Percentiles rank a stretch among this genome's conserved stretches.
phyloP scores from a whole-genome alignment of 92 coral and sea anemone genomes.

The Palythoa heliodiscus region DNA sequence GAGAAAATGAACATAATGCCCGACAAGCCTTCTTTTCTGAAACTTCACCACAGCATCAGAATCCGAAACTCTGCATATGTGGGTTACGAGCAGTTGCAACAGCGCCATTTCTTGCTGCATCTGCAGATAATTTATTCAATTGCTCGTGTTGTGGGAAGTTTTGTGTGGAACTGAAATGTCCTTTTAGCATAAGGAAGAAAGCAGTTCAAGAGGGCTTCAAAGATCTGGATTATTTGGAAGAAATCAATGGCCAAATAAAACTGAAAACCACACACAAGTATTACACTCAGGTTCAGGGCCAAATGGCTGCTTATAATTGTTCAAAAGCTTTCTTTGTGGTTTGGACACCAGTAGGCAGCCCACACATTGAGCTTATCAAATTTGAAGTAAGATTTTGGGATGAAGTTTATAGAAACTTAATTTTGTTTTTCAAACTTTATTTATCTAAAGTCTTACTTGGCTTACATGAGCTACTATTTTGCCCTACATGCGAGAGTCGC shows the following conservation, averaged over 20 bases:
- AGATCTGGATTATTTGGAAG: conserved; percentile 40
- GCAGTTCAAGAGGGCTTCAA: conserved; percentile 31
- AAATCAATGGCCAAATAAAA: conserved; percentile 18
- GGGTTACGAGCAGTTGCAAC: conserved; percentile 29
- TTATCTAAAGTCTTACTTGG: conserved; percentile 25
- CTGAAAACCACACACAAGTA: conserved; percentile 33
- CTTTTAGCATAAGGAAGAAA: conserved; percentile 27
- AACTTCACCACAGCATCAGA: conserved; percentile 22
- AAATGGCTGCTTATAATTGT: conserved; percentile 20
- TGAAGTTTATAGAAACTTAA: conserved; percentile 23
- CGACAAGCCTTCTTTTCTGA: conserved; percentile 15
- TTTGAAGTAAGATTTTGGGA: conserved; percentile 17
- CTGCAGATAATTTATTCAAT: conserved; percentile 43
- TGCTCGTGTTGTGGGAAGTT: conserved; percentile 27
- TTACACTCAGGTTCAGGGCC: conserved; percentile 30
- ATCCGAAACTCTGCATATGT: conserved; percentile 29
- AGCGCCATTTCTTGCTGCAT: conserved; percentile 47
- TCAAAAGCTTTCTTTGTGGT: conserved; percentile 26
- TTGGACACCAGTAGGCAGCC: conserved; percentile 28
- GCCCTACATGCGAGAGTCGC: conserved; percentile 3
- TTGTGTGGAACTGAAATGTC: conserved; percentile 44
- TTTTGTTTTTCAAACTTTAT: conserved; percentile 26
- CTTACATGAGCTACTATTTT: conserved; percentile 22
- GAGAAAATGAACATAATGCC: conserved; percentile 10
- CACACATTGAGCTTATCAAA: conserved; percentile 17